Conservation (phyloP, 2,888 invertebrate genomes). For the Pristionchus arcanus region DNA sequence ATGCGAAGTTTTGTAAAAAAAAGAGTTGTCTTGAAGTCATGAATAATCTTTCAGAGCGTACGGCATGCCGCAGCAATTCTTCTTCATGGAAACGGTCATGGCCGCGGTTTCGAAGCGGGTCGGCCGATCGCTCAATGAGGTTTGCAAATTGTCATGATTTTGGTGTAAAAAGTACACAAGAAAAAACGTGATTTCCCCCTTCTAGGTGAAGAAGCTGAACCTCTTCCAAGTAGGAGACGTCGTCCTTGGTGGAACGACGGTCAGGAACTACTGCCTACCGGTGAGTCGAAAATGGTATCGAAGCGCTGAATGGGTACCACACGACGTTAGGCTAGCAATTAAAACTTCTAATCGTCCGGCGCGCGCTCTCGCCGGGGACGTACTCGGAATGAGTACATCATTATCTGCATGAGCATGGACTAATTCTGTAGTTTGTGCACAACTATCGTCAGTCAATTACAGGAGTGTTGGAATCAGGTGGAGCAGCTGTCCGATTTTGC, state of each 20-base stretch:
- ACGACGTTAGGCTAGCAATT: too few species aligned
- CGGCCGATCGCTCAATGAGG: constrained; percentile 84
- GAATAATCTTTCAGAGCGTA: constrained; percentile 86
- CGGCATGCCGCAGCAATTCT: constrained; percentile 93
- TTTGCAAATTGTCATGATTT: constrained; percentile 82
- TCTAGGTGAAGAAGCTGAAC: constrained; percentile 43
- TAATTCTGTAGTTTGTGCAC: too few species aligned
- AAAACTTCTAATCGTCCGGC: too few species aligned
- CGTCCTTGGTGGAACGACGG: neutral
- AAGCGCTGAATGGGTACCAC: too few species aligned
- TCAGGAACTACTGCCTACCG: constrained; percentile 43
- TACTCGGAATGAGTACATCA: too few species aligned
- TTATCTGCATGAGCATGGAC: too few species aligned
- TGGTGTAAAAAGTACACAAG: too few species aligned
- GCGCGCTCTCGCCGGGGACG: too few species aligned
- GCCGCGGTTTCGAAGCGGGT: constrained; percentile 87
- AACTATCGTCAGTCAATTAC: neutral
- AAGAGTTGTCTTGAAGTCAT: neutral
- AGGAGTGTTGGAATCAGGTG: constrained; percentile 89
- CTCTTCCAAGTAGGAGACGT: constrained; percentile 25
- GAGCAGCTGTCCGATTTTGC: constrained; percentile 85
- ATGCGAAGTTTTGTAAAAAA: too few species aligned
- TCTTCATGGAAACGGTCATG: constrained; percentile 88
- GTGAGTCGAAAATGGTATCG: neutral
- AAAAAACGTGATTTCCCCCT: too few species aligned